phyloP scores from a whole-genome alignment of 2,888 invertebrate species.

The Meliscaeva auricollis region DNA sequence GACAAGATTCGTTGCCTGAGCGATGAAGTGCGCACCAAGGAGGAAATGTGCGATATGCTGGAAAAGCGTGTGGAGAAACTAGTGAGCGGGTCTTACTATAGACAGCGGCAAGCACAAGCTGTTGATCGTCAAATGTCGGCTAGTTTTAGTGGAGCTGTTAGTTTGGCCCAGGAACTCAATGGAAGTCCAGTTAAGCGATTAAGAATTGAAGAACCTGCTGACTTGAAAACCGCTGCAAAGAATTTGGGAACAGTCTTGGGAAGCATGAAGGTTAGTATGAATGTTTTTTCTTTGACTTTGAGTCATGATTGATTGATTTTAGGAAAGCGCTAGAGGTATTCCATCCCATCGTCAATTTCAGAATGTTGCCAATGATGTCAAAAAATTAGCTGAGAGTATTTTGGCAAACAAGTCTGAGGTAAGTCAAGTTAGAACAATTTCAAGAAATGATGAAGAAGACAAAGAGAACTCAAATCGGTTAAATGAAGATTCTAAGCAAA shows the following conservation, averaged over 20 bases:
- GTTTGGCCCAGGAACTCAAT: constrained; percentile 82
- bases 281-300: no score
- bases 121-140: constrained; percentile 26
- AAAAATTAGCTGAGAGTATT: constrained; percentile 81
- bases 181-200: constrained; percentile 81
- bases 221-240: constrained; percentile 79
- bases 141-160: constrained; percentile 68
- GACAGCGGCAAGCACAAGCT: constrained; percentile 8
- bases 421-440: constrained; percentile 24
- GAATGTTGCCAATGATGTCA: constrained; percentile 81
- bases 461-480: no score
- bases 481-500: neutral
- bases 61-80: constrained; percentile 80
- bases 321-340: constrained; percentile 79
- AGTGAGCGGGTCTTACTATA: constrained; percentile 63
- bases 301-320: constrained; percentile 6
- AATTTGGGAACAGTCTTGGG: constrained; percentile 80
- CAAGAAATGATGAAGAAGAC: neutral
- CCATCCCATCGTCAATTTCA: constrained; percentile 82
- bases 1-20: constrained; percentile 86
- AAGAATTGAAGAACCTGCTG: constrained; percentile 78
- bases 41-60: constrained; percentile 80
- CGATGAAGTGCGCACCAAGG: constrained; percentile 85
- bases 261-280: constrained; percentile 79
- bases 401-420: constrained; percentile 78